Evolutionary conservation across 1,140 invertebrate genomes (phyloP).

Genomic region (Drosophila neocordata): DNA sequence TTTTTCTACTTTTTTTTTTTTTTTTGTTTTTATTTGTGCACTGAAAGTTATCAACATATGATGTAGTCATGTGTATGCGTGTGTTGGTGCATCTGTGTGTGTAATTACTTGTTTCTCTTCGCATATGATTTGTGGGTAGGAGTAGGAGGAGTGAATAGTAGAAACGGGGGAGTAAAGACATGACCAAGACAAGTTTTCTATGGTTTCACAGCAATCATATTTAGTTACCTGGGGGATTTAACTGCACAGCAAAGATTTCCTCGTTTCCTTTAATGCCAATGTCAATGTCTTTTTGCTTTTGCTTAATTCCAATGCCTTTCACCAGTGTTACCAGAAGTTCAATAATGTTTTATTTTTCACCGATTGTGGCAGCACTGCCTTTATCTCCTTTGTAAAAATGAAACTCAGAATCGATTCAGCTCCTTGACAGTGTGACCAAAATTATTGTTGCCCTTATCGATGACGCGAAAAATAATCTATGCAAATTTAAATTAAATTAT

Average conservation of each 20-base stretch:
- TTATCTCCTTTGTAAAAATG: neutral
- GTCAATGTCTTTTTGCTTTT: slow-evolving; percentile 22
- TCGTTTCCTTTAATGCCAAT: slow-evolving; percentile 11
- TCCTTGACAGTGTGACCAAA: neutral
- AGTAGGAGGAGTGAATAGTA: slow-evolving; percentile 13
- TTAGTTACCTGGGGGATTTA: slow-evolving; percentile 14
- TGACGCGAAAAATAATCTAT: no score
- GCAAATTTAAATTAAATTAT: no score
- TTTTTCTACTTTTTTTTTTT: slow-evolving; percentile 11
- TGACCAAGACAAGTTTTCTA: slow-evolving; percentile 35
- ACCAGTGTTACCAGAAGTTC: slow-evolving; percentile 19
- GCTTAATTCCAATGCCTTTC: slow-evolving; percentile 64
- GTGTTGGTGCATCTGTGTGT: slow-evolving; percentile 27
- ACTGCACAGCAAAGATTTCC: slow-evolving; percentile 1
- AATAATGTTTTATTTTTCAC: neutral
- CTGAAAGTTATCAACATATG: slow-evolving; percentile 55
- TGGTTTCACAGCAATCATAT: slow-evolving; percentile 43
- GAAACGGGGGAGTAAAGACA: neutral
- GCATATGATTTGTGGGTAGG: slow-evolving; percentile 18
- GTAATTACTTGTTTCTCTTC: slow-evolving; percentile 34
- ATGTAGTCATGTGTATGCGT: slow-evolving; percentile 19
- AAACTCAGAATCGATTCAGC: neutral
- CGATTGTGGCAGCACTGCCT: neutral
- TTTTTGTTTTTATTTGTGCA: slow-evolving; percentile 40
- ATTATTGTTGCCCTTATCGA: neutral